phyloP scores from a whole-genome alignment of 2,888 invertebrate genomes.

The Esperia sulphurella region DNA sequence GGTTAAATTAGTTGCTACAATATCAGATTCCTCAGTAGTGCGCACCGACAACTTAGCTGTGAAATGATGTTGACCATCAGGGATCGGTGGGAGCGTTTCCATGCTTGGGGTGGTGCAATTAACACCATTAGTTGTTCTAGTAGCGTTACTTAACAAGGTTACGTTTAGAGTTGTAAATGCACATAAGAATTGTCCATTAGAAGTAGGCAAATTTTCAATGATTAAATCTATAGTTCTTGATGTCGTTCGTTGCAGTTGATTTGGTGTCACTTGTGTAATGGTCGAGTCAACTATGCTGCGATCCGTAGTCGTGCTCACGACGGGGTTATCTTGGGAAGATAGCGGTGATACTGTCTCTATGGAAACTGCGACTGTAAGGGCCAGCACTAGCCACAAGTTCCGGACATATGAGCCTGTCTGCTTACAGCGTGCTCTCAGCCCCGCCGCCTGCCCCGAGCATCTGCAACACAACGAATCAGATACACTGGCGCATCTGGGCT shows the following conservation, averaged over 20 bases:
- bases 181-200: conserved; percentile 94
- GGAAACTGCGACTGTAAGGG: conserved; percentile 77
- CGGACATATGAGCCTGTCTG: conserved; percentile 71
- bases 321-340: conserved; percentile 84
- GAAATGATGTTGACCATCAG: conserved; percentile 95
- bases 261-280: conserved; percentile 94
- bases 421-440: conserved; percentile 65
- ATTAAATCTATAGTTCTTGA: conserved; percentile 94
- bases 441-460: conserved; percentile 61
- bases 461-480: conserved; percentile 75
- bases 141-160: conserved; percentile 93
- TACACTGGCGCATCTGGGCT: too few relatives aligned
- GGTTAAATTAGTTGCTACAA: conserved; percentile 98
- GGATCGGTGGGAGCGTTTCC: conserved; percentile 94
- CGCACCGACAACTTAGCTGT: conserved; percentile 95
- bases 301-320: conserved; percentile 90
- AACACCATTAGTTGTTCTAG: conserved; percentile 92
- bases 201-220: conserved; percentile 96
- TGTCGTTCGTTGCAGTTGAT: conserved; percentile 94
- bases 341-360: conserved; percentile 81
- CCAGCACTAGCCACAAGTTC: conserved; percentile 79
- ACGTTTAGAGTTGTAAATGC: conserved; percentile 95
- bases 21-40: conserved; percentile 94
- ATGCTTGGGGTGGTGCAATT: conserved; percentile 97
- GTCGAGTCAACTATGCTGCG: conserved; percentile 98